These are phyloP conservation scores for Microtus montanus DNA, from an alignment of 2,113 vertebrate genomes.

Conservation along the genomic window DNA sequence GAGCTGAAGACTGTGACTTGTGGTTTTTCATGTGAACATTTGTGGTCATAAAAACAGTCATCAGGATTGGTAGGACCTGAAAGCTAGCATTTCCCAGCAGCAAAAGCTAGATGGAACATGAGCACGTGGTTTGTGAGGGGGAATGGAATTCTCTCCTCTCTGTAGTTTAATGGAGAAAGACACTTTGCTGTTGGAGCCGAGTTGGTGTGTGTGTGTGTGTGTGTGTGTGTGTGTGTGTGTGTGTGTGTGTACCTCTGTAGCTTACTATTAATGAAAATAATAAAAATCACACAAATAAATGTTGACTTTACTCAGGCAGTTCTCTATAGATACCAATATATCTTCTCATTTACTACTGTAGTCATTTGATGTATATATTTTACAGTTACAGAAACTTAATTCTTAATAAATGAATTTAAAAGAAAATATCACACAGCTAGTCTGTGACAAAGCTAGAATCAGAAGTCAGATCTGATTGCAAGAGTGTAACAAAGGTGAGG, in stretches of 20 bases:
- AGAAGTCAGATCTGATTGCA: background rate
- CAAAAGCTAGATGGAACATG: background rate
- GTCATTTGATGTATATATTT: background rate
- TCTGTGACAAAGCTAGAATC: background rate
- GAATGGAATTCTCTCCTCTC: background rate
- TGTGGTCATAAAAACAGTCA: background rate
- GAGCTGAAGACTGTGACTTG: background rate
- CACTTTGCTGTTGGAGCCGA: background rate
- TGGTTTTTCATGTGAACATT: background rate
- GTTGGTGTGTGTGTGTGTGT: background rate
- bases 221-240: background rate
- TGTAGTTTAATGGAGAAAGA: constrained; percentile 10
- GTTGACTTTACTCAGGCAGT: background rate
- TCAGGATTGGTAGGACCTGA: background rate
- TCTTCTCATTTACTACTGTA: constrained; percentile 18
- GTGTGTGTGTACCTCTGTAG: background rate
- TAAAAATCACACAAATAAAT: constrained; percentile 15
- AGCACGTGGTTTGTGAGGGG: background rate
- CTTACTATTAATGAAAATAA: constrained; percentile 22
- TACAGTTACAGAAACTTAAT: background rate
- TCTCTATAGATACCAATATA: background rate
- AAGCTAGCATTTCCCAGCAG: background rate
- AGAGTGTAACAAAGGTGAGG: background rate
- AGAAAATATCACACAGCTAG: background rate
- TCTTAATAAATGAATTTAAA: constrained; percentile 24